These are phyloP conservation scores for Poeciliopsis occidentalis DNA, from an alignment of 2,113 vertebrate species.

Conservation along the genomic window DNA sequence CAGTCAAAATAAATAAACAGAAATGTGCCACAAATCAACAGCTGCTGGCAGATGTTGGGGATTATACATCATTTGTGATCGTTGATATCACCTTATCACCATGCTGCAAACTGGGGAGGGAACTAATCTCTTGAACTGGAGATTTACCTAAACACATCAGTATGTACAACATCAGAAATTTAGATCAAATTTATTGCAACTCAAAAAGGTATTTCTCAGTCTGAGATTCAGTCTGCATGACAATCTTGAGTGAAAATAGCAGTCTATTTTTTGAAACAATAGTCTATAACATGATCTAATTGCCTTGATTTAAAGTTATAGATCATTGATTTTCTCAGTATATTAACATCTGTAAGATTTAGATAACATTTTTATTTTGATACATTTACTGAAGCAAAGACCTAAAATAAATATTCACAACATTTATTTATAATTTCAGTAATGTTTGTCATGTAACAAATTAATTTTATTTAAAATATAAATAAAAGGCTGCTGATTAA, in stretches of 20 bases:
- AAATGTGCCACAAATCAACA: constrained; percentile 65
- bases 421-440: too few relatives aligned
- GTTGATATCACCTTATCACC: constrained; percentile 9
- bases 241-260: neutral
- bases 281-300: neutral
- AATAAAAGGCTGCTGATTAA: too few relatives aligned
- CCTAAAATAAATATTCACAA: neutral
- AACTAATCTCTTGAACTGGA: neutral
- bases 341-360: neutral
- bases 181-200: too few relatives aligned
- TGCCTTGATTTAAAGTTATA: neutral
- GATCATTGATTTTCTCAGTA: neutral
- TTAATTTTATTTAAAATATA: neutral
- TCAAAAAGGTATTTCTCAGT: neutral
- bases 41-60: constrained; percentile 59
- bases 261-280: neutral
- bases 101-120: neutral
- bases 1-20: constrained; percentile 79
- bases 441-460: too few relatives aligned
- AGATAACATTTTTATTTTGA: neutral
- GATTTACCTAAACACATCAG: neutral
- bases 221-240: neutral
- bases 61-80: constrained; percentile 49
- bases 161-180: neutral
- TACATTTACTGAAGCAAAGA: neutral